Base-by-base conservation (phyloP, 1,140 invertebrate species). In the Metopolophium dirhodum region DNA sequence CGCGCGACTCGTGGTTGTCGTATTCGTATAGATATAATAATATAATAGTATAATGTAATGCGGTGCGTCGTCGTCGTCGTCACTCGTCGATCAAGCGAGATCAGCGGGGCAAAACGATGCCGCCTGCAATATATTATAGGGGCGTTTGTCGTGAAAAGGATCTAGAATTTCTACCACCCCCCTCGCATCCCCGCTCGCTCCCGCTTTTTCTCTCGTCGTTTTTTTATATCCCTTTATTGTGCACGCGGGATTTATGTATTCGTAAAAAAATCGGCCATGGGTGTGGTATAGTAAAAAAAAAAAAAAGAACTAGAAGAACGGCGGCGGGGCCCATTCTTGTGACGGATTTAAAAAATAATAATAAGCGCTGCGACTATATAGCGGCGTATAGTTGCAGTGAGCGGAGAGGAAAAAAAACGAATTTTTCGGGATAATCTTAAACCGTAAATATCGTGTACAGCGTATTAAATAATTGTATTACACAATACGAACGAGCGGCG, bases 121-220 rank as follows among this genome's bases (percentile, higher is more conserved):
- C 85, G 85, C 23, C 85, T 22, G 61, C 14, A 77, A 77, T 77
- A 77, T 77, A 77, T 77, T 77, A 51, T 35, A 88, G 49, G 47
- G 87, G 87, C n/a, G 87, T 51, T 54, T 35, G 87, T 47, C 30
- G n/a, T 88, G 47, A 88, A 88, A 88, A 88, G 87, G 87, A 88
- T 88, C 87, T 54, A 51, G 30, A 51, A 88, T 22, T 51, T 88
- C n/a, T 88, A 14, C 61, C 22, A 11, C 47, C 23, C 26, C 14
- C 26, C 45, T 0, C 9, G 0, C 82, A 2, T 37, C 1, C 14
- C 2, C 41, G 18, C 22, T 45, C 11, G 6, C 61, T 77, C 30
- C 4, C 30, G 18, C 61, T 77, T n/a, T n/a, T 18, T 77, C n/a
- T 77, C 61, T 77, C n/a, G 11, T 51, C 9, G 6, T 54, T 54